Evolutionary conservation across 2,888 invertebrate species (phyloP).

Genomic region (Glyphotaelius pellucidus): DNA sequence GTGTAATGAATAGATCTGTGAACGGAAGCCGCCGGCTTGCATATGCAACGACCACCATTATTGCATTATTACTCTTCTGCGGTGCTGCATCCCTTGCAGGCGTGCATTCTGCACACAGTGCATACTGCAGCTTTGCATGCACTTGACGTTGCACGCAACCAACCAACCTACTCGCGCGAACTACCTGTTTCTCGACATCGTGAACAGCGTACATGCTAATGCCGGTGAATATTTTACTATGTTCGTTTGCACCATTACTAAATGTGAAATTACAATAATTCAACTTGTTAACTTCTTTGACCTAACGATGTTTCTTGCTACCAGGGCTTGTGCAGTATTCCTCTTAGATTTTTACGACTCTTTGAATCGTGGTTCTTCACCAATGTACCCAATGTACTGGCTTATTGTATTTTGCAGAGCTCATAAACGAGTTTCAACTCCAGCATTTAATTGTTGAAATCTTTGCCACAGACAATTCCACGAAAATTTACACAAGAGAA

Average conservation of each 20-base stretch:
- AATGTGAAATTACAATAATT: conserved; percentile 41
- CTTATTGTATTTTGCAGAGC: background rate
- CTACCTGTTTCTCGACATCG: conserved; percentile 23
- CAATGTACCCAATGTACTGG: background rate
- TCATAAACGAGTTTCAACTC: background rate
- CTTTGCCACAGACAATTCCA: background rate
- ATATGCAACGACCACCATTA: conserved; percentile 23
- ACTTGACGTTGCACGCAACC: conserved; percentile 2
- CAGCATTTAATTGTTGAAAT: background rate
- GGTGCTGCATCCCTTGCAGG: conserved; percentile 37
- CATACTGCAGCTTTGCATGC: background rate
- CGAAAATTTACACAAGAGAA: background rate
- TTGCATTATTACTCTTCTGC: conserved; percentile 13
- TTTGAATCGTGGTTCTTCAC: background rate
- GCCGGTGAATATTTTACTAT: conserved; percentile 6
- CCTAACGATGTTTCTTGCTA: conserved; percentile 9
- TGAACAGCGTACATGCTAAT: conserved; percentile 21
- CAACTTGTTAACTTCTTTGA: conserved; percentile 31
- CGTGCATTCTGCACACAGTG: background rate
- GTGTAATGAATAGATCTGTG: conserved; percentile 31
- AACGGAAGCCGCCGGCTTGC: conserved; percentile 39
- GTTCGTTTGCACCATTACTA: conserved; percentile 38
- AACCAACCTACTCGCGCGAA: background rate
- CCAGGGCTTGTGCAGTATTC: background rate
- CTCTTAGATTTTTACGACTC: background rate